A percentile compares a stretch with the other conserved stretches of the same genome.
Conservation (phyloP, 2,888 invertebrate species). For the Caenorhabditis afra region DNA sequence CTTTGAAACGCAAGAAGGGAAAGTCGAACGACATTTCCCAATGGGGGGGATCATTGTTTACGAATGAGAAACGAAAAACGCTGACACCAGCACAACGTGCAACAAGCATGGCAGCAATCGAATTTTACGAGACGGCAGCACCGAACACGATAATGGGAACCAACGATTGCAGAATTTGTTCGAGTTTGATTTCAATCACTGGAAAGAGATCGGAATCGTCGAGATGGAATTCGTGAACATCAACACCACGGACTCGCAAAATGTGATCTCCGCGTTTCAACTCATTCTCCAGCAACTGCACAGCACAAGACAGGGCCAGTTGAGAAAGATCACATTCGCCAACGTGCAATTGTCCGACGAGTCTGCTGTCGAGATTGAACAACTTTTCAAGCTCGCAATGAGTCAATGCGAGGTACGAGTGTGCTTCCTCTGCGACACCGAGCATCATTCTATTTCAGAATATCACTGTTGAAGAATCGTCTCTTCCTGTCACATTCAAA, state of each 20-base stretch:
- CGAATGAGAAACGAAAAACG: constrained; percentile 24
- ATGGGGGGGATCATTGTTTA: constrained; percentile 17
- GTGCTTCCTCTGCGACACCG: neutral
- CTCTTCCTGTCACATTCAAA: constrained; percentile 31
- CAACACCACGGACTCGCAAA: constrained; percentile 2
- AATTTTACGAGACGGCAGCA: constrained; percentile 18
- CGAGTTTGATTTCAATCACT: constrained; percentile 58
- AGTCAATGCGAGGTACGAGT: constrained; percentile 42
- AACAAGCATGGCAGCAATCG: constrained; percentile 36
- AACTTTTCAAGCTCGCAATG: constrained; percentile 30
- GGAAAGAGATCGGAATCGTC: constrained; percentile 59
- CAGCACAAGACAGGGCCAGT: constrained; percentile 45
- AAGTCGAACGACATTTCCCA: constrained; percentile 4
- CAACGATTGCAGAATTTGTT: constrained; percentile 54
- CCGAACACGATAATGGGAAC: constrained; percentile 18
- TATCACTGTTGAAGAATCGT: constrained; percentile 28
- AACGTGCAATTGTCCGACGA: constrained; percentile 16
- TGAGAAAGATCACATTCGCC: constrained; percentile 37
- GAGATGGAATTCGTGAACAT: constrained; percentile 48
- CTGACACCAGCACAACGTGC: constrained; percentile 55
- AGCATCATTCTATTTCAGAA: constrained; percentile 34
- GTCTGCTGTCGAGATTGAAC: neutral
- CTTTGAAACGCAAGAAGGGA: neutral
- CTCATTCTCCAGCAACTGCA: constrained; percentile 16
- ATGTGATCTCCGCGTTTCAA: constrained; percentile 10